A percentile compares a stretch with the other conserved stretches of the same genome.
phyloP scores from a whole-genome alignment of 1,140 invertebrate genomes.

The Drosophila prosaltans region DNA sequence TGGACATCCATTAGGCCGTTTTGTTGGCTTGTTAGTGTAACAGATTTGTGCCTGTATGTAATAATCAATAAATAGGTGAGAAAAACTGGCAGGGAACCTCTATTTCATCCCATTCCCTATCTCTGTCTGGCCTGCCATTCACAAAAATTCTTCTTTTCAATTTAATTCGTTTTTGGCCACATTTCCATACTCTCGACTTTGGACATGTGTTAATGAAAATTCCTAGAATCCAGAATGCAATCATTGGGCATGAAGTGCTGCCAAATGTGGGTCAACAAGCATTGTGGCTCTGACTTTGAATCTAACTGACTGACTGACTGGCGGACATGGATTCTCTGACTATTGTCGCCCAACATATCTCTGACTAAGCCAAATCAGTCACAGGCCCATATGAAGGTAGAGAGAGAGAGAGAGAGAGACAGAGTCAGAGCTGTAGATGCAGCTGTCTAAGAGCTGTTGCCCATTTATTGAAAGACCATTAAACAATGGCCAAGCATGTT shows the following conservation, averaged over 20 bases:
- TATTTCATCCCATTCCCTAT: neutral
- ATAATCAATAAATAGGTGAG: constrained; percentile 72
- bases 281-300: constrained; percentile 1
- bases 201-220: constrained; percentile 81
- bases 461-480: constrained; percentile 76
- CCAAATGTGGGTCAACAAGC: constrained; percentile 77
- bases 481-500: constrained; percentile 59
- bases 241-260: constrained; percentile 32
- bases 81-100: constrained; percentile 52
- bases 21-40: constrained; percentile 73
- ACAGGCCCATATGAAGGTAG: constrained; percentile 9
- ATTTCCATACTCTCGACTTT: constrained; percentile 54
- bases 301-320: neutral
- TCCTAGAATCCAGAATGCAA: constrained; percentile 64
- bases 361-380: constrained; percentile 76
- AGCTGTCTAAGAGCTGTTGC: constrained; percentile 24
- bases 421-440: neutral
- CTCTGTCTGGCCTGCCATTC: constrained; percentile 46
- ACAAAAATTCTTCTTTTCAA: constrained; percentile 55
- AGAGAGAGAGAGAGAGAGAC: no score
- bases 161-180: constrained; percentile 46
- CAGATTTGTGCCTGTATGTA: constrained; percentile 58
- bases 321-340: constrained; percentile 19
- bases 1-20: constrained; percentile 34
- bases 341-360: constrained; percentile 70